Evolutionary conservation across 2,113 vertebrate genomes (phyloP).

Genomic region (Glaucidium brasilianum): DNA sequence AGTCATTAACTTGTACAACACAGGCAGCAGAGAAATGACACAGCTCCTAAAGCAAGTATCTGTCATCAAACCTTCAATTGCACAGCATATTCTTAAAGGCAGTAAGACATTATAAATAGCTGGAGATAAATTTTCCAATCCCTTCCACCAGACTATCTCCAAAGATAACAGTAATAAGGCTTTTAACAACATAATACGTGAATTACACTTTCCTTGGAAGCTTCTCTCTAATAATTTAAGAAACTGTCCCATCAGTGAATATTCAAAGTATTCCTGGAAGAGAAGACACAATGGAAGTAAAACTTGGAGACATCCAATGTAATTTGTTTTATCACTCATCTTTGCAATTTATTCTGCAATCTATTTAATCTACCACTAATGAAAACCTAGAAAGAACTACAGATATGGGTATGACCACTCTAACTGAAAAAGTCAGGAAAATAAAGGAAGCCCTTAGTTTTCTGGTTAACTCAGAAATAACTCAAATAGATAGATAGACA

Average conservation of each 20-base stretch:
- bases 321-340: not conserved
- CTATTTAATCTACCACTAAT: not conserved
- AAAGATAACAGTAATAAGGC: not conserved
- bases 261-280: not conserved
- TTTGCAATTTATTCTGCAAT: not conserved
- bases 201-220: not conserved
- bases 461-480: not conserved
- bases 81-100: not conserved
- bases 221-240: not conserved
- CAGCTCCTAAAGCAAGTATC: not conserved
- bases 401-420: not conserved
- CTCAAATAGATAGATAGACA: not conserved
- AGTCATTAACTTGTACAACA: not conserved
- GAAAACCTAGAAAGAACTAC: not conserved
- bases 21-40: not conserved
- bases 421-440: not conserved
- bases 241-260: not conserved
- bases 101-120: not conserved
- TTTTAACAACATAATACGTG: not conserved
- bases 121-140: not conserved
- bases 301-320: not conserved
- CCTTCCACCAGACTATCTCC: not conserved
- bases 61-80: not conserved
- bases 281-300: not conserved
- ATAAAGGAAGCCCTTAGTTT: not conserved